phyloP scores from a whole-genome alignment of 2,113 vertebrate species.

The Acinonyx jubatus region DNA sequence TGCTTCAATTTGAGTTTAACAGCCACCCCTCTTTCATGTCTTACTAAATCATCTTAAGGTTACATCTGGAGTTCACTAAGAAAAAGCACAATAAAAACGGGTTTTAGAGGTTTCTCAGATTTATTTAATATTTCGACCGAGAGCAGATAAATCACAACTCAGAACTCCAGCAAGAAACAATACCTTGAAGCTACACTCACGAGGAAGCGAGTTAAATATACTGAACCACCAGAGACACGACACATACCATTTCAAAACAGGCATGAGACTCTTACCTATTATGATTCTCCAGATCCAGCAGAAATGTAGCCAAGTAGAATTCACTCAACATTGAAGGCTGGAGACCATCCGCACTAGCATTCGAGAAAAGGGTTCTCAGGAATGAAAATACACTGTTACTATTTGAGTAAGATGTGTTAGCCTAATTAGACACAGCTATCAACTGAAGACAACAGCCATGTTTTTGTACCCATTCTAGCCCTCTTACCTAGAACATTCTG shows the following conservation, averaged over 20 bases:
- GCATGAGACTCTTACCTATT: not conserved
- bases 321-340: not conserved
- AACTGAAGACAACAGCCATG: not conserved
- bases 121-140: slow-evolving; percentile 56
- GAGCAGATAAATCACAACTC: slow-evolving; percentile 21
- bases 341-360: not conserved
- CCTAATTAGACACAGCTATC: not conserved
- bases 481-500: not conserved
- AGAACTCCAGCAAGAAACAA: slow-evolving; percentile 26
- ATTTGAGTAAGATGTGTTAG: not conserved
- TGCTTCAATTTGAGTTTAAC: not conserved
- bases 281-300: not conserved
- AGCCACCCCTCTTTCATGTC: not conserved
- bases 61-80: slow-evolving; percentile 51
- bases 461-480: not conserved
- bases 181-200: not conserved
- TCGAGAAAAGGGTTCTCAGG: not conserved
- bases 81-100: slow-evolving; percentile 61
- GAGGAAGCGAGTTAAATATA: not conserved
- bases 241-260: not conserved
- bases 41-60: slow-evolving; percentile 41
- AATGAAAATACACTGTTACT: not conserved
- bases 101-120: not conserved
- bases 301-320: not conserved
- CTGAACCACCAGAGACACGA: not conserved